phyloP scores from a whole-genome alignment of 2,888 invertebrate species.

The Xanthorhoe designata region DNA sequence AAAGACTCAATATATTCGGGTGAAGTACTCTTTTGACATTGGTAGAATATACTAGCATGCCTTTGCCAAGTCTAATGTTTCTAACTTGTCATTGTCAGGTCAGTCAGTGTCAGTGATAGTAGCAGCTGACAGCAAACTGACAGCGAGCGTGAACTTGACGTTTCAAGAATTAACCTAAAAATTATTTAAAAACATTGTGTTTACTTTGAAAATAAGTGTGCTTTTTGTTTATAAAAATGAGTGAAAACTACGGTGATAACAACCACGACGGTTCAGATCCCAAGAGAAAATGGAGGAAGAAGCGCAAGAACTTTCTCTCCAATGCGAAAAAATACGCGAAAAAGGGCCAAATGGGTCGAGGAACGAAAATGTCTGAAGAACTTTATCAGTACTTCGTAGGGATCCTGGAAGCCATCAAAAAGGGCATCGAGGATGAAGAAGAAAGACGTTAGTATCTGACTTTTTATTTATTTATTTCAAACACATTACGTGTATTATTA shows the following conservation, averaged over 20 bases:
- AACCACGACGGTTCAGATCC: slow-evolving; percentile 47
- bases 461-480: too few species aligned
- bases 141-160: not conserved
- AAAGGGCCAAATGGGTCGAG: slow-evolving; percentile 89
- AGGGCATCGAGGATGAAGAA: slow-evolving; percentile 88
- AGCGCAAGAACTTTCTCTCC: slow-evolving; percentile 87
- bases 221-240: slow-evolving; percentile 52
- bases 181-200: slow-evolving; percentile 17
- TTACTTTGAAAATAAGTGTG: not conserved
- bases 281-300: slow-evolving; percentile 84
- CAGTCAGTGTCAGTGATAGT: too few species aligned
- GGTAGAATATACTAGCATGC: not conserved
- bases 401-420: slow-evolving; percentile 89
- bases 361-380: slow-evolving; percentile 89
- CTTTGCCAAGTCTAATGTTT: too few species aligned
- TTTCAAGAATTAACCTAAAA: slow-evolving; percentile 24
- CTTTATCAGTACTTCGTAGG: slow-evolving; percentile 92
- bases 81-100: too few species aligned
- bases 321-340: slow-evolving; percentile 92
- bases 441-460: slow-evolving; percentile 87
- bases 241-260: slow-evolving; percentile 56
- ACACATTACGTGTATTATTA: too few species aligned
- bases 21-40: too few species aligned
- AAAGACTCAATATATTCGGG: too few species aligned
- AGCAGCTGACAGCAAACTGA: not conserved